Evolutionary conservation across 2,888 invertebrate species (phyloP).

Genomic region (Cerastis leucographa): DNA sequence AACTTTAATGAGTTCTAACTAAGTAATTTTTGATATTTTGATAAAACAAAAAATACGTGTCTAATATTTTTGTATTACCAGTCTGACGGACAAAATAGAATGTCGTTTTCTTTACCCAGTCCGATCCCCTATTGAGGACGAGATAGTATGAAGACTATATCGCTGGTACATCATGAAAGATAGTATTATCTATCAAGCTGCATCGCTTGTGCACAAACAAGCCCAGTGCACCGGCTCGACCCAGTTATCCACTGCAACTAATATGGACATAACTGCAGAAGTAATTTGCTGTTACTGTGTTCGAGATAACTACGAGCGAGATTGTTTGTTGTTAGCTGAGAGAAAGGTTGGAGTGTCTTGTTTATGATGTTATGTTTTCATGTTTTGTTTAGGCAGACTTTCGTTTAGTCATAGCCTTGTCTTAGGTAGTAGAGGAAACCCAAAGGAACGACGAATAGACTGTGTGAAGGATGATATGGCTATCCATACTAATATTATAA

Average conservation of each 20-base stretch:
- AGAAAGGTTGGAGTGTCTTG: constrained; percentile 12
- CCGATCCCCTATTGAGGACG: too few species aligned
- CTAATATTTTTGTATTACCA: too few species aligned
- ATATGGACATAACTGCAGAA: constrained; percentile 59
- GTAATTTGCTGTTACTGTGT: constrained; percentile 45
- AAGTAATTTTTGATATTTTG: too few species aligned
- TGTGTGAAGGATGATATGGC: too few species aligned
- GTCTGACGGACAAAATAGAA: too few species aligned
- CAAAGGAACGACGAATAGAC: too few species aligned
- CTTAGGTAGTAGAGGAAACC: too few species aligned
- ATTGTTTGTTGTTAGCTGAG: constrained; percentile 23
- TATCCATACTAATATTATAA: too few species aligned
- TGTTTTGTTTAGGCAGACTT: not conserved
- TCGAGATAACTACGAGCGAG: constrained; percentile 26
- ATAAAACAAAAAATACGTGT: too few species aligned
- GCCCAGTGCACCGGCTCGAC: constrained; percentile 40
- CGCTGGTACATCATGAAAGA: not conserved
- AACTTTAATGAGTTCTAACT: too few species aligned
- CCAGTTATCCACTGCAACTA: constrained; percentile 45
- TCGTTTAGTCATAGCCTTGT: not conserved
- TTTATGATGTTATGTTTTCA: constrained; percentile 5
- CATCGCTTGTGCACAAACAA: constrained; percentile 10
- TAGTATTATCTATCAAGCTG: constrained; percentile 15
- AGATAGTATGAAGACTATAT: not conserved
- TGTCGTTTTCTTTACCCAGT: too few species aligned